Percentiles rank a stretch among this genome's conserved stretches.
phyloP scores from a whole-genome alignment of 2,113 vertebrate genomes.

The Myrmecophaga tridactyla region DNA sequence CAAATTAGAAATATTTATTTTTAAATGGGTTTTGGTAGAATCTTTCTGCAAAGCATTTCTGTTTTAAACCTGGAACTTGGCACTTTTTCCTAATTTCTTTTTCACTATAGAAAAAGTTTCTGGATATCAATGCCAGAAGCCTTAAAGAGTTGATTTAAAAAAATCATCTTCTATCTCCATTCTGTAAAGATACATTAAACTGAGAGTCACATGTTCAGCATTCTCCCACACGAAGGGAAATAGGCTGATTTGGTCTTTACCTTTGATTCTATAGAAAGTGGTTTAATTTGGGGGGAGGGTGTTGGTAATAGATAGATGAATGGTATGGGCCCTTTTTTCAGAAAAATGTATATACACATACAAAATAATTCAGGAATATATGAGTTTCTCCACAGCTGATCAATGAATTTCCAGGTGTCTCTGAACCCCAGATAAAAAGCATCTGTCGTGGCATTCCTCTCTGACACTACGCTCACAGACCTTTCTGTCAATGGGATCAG shows the following conservation, averaged over 20 bases:
- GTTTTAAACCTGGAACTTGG: not conserved
- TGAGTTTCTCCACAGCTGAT: too few relatives aligned
- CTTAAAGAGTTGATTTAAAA: not conserved
- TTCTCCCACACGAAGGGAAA: not conserved
- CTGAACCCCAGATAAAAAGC: too few relatives aligned
- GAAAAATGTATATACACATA: too few relatives aligned
- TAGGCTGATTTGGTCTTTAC: not conserved
- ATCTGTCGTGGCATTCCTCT: too few relatives aligned
- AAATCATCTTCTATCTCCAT: not conserved
- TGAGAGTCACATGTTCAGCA: not conserved
- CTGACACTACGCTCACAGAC: too few relatives aligned
- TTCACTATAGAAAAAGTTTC: not conserved
- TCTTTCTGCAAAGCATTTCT: constrained; percentile 27
- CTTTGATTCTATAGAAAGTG: too few relatives aligned
- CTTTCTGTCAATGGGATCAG: not conserved
- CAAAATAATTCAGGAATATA: too few relatives aligned
- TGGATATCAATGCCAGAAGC: not conserved
- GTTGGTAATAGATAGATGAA: too few relatives aligned
- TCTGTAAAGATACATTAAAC: not conserved
- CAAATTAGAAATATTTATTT: constrained; percentile 28
- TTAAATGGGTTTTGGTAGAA: not conserved
- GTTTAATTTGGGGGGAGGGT: too few relatives aligned
- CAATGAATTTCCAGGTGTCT: too few relatives aligned
- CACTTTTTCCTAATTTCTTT: constrained; percentile 13
- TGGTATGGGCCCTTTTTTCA: too few relatives aligned